phyloP scores from a whole-genome alignment of 2,113 vertebrate genomes.

The Eulemur macaco region DNA sequence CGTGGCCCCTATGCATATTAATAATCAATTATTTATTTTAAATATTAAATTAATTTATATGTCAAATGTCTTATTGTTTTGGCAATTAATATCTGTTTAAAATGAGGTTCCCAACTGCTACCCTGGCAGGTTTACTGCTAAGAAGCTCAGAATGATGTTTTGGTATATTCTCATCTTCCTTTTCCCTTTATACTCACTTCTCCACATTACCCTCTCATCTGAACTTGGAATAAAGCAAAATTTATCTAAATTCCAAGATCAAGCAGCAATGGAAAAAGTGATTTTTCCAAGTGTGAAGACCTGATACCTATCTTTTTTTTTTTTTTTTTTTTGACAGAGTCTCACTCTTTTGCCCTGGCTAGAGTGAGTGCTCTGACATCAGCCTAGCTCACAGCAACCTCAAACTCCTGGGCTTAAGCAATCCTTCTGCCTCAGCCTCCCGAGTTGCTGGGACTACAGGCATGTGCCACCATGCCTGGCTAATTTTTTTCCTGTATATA shows the following conservation, averaged over 20 bases:
- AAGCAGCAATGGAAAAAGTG: constrained; percentile 3
- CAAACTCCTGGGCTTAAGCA: too few species aligned
- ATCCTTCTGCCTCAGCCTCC: too few species aligned
- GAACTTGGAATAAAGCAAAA: neutral
- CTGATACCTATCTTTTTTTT: neutral
- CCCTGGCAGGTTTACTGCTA: neutral
- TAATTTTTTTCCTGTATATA: too few species aligned
- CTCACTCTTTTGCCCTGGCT: too few species aligned
- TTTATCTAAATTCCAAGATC: constrained; percentile 31
- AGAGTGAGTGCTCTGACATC: too few species aligned
- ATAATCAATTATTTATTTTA: constrained; percentile 5
- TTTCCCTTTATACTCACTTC: neutral
- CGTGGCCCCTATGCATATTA: neutral
- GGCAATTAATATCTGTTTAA: neutral
- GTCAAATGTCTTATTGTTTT: neutral
- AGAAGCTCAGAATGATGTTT: neutral
- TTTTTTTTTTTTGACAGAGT: too few species aligned
- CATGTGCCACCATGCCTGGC: too few species aligned
- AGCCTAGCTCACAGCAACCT: too few species aligned
- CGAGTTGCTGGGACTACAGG: too few species aligned
- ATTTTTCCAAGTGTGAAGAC: neutral
- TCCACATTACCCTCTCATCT: neutral
- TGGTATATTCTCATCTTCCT: neutral
- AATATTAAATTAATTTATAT: neutral
- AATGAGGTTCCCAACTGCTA: neutral